Evolutionary conservation across 2,888 invertebrate genomes (phyloP).

Genomic region (Chymomyza fuscimana): DNA sequence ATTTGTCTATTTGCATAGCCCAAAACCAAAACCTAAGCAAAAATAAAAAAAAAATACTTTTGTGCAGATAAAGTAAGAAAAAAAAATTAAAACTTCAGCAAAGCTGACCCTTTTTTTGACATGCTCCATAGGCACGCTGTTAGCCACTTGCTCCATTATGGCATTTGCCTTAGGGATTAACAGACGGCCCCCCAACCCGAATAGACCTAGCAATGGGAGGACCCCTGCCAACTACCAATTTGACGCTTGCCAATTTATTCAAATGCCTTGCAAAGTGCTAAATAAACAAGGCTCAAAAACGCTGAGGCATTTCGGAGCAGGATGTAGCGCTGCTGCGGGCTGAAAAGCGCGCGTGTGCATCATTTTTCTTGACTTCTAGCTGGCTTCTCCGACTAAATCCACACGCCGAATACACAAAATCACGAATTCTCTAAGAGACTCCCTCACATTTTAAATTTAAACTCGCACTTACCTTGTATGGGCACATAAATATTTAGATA

Average conservation of each 20-base stretch:
- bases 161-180: constrained; percentile 59
- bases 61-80: constrained; percentile 10
- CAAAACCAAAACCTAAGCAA: constrained; percentile 22
- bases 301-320: constrained; percentile 24
- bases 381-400: constrained; percentile 38
- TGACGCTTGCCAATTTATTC: constrained; percentile 71
- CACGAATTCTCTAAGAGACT: background rate
- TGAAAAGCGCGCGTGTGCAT: constrained; percentile 40
- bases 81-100: constrained; percentile 49
- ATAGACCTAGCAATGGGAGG: background rate
- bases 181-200: constrained; percentile 6
- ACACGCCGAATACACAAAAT: background rate
- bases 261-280: constrained; percentile 75
- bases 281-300: constrained; percentile 71
- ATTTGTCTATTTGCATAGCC: constrained; percentile 66
- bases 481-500: constrained; percentile 98
- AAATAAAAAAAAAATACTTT: background rate
- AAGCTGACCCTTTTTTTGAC: constrained; percentile 62
- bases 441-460: constrained; percentile 4
- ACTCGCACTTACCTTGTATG: constrained; percentile 88
- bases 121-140: constrained; percentile 1
- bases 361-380: constrained; percentile 61
- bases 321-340: background rate
- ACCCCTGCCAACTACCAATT: constrained; percentile 17
- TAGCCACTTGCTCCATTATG: constrained; percentile 11